phyloP scores from a whole-genome alignment of 2,113 vertebrate species.

The Callaeas wilsoni region DNA sequence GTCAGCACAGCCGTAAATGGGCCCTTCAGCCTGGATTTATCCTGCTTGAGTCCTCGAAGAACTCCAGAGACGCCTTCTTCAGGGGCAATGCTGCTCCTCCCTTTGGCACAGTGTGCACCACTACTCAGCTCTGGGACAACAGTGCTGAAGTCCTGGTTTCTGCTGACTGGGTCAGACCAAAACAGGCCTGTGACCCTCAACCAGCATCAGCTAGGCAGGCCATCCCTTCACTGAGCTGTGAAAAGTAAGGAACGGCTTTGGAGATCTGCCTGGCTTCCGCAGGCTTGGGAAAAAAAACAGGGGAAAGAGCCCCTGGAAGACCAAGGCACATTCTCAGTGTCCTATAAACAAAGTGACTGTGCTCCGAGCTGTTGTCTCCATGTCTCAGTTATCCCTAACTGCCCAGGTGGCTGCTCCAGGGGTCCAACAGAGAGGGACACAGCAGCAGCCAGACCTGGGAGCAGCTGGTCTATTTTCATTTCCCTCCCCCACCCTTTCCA shows the following conservation, averaged over 20 bases:
- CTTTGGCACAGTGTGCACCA: background rate
- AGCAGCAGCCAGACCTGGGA: background rate
- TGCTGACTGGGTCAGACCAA: background rate
- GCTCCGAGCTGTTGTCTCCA: background rate
- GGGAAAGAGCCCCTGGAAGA: background rate
- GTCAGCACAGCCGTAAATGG: background rate
- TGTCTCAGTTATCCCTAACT: background rate
- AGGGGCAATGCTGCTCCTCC: background rate
- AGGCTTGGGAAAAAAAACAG: background rate
- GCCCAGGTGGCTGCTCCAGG: background rate
- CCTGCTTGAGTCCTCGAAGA: background rate
- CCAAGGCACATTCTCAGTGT: rapidly evolving
- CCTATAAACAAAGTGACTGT: background rate
- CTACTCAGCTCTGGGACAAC: background rate
- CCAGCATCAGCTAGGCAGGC: background rate
- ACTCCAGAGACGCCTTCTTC: background rate
- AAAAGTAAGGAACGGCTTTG: conserved; percentile 31
- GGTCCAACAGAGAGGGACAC: background rate
- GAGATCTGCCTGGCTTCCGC: conserved; percentile 40
- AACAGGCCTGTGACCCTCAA: background rate
- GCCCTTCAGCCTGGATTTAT: background rate
- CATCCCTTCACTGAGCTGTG: background rate
- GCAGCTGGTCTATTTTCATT: background rate
- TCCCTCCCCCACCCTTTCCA: background rate
- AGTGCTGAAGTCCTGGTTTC: background rate